phyloP scores from a whole-genome alignment of 2,888 invertebrate species.

The Hydraecia micacea region DNA sequence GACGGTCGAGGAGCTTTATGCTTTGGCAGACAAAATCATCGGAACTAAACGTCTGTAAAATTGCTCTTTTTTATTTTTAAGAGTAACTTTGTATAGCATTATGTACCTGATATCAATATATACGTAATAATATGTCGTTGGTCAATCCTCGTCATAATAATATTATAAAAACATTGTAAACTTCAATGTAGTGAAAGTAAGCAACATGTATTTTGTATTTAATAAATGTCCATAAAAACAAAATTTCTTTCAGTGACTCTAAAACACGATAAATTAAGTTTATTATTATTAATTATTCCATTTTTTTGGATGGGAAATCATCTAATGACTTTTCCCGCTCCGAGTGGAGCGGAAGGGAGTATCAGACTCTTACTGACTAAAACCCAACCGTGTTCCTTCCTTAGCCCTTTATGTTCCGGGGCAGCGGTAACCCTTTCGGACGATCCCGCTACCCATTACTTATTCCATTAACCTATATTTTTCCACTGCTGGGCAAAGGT shows the following conservation, averaged over 20 bases:
- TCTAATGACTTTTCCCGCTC: no score
- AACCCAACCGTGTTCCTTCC: no score
- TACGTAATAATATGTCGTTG: conserved; percentile 49
- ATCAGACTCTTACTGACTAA: no score
- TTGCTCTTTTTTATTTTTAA: conserved; percentile 59
- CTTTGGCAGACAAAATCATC: conserved; percentile 92
- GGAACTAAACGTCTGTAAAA: conserved; percentile 85
- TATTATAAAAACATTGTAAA: conserved; percentile 72
- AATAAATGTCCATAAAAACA: conserved; percentile 69
- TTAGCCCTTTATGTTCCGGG: no score
- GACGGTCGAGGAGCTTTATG: conserved; percentile 93
- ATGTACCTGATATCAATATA: conserved; percentile 56
- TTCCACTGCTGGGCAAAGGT: not conserved
- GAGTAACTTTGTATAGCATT: conserved; percentile 56
- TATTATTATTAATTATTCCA: not conserved
- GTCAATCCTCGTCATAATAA: conserved; percentile 56
- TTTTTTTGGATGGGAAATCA: no score
- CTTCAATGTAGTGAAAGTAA: conserved; percentile 73
- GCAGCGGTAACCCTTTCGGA: no score
- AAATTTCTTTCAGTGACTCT: conserved; percentile 8
- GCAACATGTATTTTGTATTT: conserved; percentile 76
- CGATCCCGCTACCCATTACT: no score
- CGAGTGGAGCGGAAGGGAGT: no score
- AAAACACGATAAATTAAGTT: not conserved
- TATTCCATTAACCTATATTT: not conserved